Base-by-base conservation (phyloP, 1,140 invertebrate genomes). In the Leptopilina boulardi region DNA sequence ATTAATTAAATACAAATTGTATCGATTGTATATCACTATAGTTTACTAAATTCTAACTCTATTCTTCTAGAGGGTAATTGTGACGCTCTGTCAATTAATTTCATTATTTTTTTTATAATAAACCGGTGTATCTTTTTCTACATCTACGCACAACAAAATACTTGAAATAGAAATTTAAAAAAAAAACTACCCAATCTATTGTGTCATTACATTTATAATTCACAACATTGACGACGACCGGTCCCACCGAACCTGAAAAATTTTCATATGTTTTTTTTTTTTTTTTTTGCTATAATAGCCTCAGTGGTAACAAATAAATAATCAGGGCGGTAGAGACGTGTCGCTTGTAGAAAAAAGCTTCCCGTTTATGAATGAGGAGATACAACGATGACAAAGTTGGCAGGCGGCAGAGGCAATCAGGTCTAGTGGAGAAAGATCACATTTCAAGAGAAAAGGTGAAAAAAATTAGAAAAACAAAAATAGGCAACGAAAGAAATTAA, bases 371-470 rank as follows among this genome's bases (percentile, higher is more conserved):
- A 81, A 78, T 72, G 75, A 81, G 76, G 77, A 81, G 76, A 75
- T 73, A 72, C 75, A 82, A 76, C 73, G 81, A 82, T 74, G 81
- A 72, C 72, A 81, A 78, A 83, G 15, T 81, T 82, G 74, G 70
- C 74, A 70, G 74, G 76, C 77, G 76, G 78, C 79, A 81, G 56
- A 85, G 77, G 76, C 81, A 85, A 80, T 78, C 77, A 82, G 80
- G 74, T 84, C 80, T 54, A 76, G 73, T 72, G 74, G 47, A 77
- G 73, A 74, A 73, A 83, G 79, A 79, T 18, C 56, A 54, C 79
- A 15, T 81, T 76, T 74, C 70, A 79, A 82, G 30, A 79, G 54
- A 83, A 42, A 83, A 74, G 71, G 71, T 70, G 70, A 80, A 47
- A 82, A 30, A 83, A 73, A 47, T 51, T 79, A 79, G 79, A 56